A percentile compares a stretch with the other conserved stretches of the same genome.
Conservation (phyloP, 2,797 vertebrate genomes). For the Notolepis coatsorum region DNA sequence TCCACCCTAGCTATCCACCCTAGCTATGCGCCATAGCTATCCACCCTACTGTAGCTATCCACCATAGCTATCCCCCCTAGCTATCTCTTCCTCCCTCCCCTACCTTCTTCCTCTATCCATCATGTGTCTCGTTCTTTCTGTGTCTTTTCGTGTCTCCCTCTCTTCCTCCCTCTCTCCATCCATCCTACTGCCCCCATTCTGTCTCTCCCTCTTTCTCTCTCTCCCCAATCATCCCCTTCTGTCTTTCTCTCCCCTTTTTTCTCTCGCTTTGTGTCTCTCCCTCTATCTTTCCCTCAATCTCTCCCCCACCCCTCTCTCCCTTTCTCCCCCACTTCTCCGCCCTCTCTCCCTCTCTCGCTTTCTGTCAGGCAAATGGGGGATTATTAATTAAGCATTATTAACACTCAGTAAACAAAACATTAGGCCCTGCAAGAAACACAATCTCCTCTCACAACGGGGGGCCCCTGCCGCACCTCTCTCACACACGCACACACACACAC, state of each 20-base stretch:
- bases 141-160: slow-evolving; percentile 6
- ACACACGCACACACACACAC: slow-evolving; percentile 81
- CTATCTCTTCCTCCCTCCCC: not conserved
- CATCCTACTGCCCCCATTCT: not conserved
- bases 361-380: slow-evolving; percentile 85
- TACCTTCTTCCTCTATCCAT: not conserved
- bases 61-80: not conserved
- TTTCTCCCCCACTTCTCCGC: slow-evolving; percentile 64
- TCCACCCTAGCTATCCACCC: too few relatives aligned
- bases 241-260: slow-evolving; percentile 50
- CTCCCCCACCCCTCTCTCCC: slow-evolving; percentile 42
- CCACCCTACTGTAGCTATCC: too few relatives aligned
- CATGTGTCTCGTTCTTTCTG: not conserved
- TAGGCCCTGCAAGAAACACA: slow-evolving; percentile 95
- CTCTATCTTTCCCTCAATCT: slow-evolving; percentile 10
- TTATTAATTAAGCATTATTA: slow-evolving; percentile 99
- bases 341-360: slow-evolving; percentile 73
- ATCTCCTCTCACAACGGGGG: slow-evolving; percentile 93
- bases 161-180: not conserved
- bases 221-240: slow-evolving; percentile 48
- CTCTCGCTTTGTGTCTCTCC: not conserved
- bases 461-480: slow-evolving; percentile 87
- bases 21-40: too few relatives aligned
- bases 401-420: slow-evolving; percentile 99
- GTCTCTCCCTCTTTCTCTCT: not conserved